phyloP scores from a whole-genome alignment of 1,140 invertebrate genomes.

The Tetragonula clypearis region DNA sequence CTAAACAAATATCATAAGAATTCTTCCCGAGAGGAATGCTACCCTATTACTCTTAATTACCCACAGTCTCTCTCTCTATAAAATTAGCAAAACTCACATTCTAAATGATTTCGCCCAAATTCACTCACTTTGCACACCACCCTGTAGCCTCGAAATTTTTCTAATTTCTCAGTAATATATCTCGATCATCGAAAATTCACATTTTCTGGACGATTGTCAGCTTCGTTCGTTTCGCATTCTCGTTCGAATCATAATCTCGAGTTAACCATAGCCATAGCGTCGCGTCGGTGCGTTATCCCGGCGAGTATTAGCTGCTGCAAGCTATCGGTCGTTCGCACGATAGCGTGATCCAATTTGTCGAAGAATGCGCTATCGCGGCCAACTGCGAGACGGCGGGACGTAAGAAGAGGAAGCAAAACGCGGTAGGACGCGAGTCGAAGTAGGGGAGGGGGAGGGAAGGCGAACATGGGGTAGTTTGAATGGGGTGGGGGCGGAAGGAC shows the following conservation, averaged over 20 bases:
- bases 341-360: conserved; percentile 81
- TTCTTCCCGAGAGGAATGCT: no score
- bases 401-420: conserved; percentile 57
- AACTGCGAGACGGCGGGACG: conserved; percentile 59
- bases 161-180: background rate
- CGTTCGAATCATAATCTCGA: background rate
- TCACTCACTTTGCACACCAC: no score
- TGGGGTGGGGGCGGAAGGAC: conserved; percentile 64
- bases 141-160: no score
- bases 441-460: no score
- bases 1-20: no score
- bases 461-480: background rate
- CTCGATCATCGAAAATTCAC: background rate
- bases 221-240: no score
- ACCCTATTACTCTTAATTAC: no score
- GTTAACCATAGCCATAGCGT: background rate
- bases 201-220: background rate
- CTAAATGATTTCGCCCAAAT: no score
- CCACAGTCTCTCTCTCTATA: no score
- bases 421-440: conserved; percentile 29
- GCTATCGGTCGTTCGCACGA: conserved; percentile 66
- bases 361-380: conserved; percentile 76
- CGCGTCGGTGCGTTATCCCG: conserved; percentile 48
- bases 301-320: conserved; percentile 59
- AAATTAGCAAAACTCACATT: no score